phyloP scores from a whole-genome alignment of 2,797 vertebrate species.

The Bradypus variegatus region DNA sequence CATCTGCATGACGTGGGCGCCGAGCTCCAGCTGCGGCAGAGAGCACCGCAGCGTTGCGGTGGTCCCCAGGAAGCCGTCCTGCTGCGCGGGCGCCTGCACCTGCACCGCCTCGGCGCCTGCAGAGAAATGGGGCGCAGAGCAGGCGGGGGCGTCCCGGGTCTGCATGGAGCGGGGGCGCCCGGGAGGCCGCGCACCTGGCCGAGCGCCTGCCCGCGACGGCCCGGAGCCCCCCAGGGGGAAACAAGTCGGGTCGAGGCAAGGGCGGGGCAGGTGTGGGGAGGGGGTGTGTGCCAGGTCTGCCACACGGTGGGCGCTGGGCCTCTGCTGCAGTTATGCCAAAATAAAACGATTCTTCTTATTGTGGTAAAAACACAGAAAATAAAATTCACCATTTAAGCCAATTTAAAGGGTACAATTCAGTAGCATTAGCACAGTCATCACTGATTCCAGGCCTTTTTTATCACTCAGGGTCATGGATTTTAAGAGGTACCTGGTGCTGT shows the following conservation, averaged over 20 bases:
- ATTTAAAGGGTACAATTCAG: background rate
- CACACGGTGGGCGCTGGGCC: accelerated
- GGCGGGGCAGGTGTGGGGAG: background rate
- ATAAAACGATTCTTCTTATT: background rate
- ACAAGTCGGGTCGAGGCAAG: background rate
- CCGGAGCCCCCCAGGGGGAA: too few species aligned
- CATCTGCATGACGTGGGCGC: slow-evolving; percentile 75
- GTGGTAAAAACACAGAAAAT: background rate
- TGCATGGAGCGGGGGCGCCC: background rate
- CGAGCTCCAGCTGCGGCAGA: slow-evolving; percentile 53
- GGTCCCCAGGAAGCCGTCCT: slow-evolving; percentile 75
- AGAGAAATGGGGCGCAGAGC: slow-evolving; percentile 48
- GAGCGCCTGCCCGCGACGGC: too few species aligned
- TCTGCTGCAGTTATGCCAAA: too few species aligned
- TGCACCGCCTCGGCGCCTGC: slow-evolving; percentile 65
- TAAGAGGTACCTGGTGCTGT: background rate
- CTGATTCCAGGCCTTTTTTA: background rate
- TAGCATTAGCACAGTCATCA: background rate
- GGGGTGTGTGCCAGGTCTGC: too few species aligned
- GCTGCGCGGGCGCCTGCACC: slow-evolving; percentile 67
- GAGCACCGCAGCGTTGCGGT: slow-evolving; percentile 74
- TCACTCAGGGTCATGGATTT: background rate
- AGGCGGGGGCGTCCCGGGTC: background rate
- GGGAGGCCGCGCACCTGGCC: background rate
- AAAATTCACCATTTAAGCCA: background rate